Conservation (phyloP, 2,888 invertebrate species). For the Leucophora obtusa region DNA sequence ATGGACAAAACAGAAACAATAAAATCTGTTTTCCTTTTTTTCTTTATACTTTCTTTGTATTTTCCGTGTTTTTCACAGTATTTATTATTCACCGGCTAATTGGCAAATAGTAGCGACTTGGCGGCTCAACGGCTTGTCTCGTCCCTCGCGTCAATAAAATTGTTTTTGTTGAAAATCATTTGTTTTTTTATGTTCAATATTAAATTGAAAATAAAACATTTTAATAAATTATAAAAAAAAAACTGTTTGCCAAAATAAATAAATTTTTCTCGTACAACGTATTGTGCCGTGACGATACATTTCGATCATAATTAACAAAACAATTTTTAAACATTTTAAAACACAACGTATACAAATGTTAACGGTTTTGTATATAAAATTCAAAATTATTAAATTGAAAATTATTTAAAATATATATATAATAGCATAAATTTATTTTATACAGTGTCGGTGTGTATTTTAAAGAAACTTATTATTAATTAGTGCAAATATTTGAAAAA, state of each 20-base stretch:
- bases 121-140: constrained; percentile 77
- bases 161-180: constrained; percentile 19
- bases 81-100: constrained; percentile 69
- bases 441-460: neutral
- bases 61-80: constrained; percentile 67
- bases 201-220: neutral
- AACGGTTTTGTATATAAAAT: neutral
- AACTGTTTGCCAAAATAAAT: constrained; percentile 22
- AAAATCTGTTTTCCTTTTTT: constrained; percentile 15
- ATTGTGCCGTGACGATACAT: constrained; percentile 8
- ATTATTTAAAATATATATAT: neutral
- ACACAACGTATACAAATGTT: neutral
- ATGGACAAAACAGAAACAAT: neutral
- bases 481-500: neutral
- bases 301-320: constrained; percentile 5
- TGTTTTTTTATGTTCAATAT: constrained; percentile 26
- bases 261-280: constrained; percentile 40
- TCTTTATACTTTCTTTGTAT: constrained; percentile 3
- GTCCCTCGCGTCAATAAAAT: constrained; percentile 64
- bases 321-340: neutral
- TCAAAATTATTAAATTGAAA: neutral
- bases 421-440: neutral
- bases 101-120: constrained; percentile 73
- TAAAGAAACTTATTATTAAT: neutral
- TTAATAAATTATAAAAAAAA: neutral